These are phyloP conservation scores for Gryon sp. DNA, from an alignment of 1,140 invertebrate species.

Conservation along the genomic window DNA sequence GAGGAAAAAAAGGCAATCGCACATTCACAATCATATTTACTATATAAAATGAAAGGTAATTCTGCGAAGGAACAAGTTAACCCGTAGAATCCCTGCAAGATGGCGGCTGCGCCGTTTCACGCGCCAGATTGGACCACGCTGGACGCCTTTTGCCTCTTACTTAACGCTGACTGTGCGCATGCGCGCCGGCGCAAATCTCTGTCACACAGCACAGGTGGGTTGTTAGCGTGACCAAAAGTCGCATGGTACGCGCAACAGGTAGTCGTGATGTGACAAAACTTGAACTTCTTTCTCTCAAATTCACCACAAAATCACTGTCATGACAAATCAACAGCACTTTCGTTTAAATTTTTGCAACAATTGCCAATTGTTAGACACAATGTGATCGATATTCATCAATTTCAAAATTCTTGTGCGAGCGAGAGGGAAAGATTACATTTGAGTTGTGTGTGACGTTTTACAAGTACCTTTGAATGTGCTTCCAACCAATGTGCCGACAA, in stretches of 20 bases:
- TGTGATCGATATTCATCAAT: too few relatives aligned
- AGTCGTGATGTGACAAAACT: conserved; percentile 30
- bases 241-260: conserved; percentile 54
- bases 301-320: too few relatives aligned
- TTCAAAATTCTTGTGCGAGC: too few relatives aligned
- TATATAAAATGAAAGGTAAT: conserved; percentile 57
- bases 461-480: too few relatives aligned
- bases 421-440: too few relatives aligned
- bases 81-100: conserved; percentile 37
- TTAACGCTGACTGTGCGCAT: conserved; percentile 5
- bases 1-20: conserved; percentile 22
- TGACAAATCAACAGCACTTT: too few relatives aligned
- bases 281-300: too few relatives aligned
- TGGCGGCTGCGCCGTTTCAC: conserved; percentile 31
- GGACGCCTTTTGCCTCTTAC: conserved; percentile 32
- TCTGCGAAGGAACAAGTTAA: conserved; percentile 55
- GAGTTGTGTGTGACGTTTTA: too few relatives aligned
- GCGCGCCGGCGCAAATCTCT: background rate
- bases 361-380: too few relatives aligned
- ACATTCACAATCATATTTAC: conserved; percentile 39
- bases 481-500: background rate
- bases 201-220: conserved; percentile 26
- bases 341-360: too few relatives aligned
- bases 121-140: conserved; percentile 1
- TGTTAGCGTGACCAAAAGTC: conserved; percentile 42